phyloP scores from a whole-genome alignment of 2,888 invertebrate species.

The Lepidocyrtinus sp. region DNA sequence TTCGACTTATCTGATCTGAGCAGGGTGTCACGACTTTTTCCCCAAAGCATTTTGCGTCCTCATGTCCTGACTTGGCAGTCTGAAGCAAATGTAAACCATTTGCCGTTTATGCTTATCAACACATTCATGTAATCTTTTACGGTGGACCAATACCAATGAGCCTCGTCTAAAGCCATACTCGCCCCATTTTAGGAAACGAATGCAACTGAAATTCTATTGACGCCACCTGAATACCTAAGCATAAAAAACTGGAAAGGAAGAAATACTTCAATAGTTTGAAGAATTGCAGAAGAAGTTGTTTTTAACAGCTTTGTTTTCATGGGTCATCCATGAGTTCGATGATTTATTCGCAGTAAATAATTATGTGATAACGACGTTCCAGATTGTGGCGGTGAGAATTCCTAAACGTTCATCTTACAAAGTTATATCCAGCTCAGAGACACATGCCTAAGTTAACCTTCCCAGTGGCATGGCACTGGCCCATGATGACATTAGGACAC shows the following conservation, averaged over 20 bases:
- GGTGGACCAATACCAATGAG: neutral
- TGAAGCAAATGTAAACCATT: neutral
- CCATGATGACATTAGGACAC: too few relatives aligned
- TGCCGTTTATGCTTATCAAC: too few relatives aligned
- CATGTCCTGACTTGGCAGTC: neutral
- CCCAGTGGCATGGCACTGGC: neutral
- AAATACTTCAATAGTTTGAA: neutral
- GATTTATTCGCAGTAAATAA: too few relatives aligned
- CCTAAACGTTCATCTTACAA: neutral
- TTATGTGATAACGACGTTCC: constrained; percentile 8
- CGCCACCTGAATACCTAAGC: neutral
- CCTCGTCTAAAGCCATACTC: neutral
- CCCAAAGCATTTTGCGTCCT: too few relatives aligned
- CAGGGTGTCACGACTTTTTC: too few relatives aligned
- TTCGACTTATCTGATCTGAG: neutral
- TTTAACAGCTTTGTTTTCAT: neutral
- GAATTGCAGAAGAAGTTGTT: neutral
- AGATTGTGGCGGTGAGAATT: neutral
- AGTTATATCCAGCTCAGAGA: neutral
- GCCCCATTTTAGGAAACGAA: neutral
- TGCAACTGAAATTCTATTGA: neutral
- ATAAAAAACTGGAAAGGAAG: neutral
- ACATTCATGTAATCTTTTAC: neutral
- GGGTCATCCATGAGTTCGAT: neutral
- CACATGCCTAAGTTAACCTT: neutral